Percentiles rank a stretch among this genome's conserved stretches.
These are phyloP conservation scores for Phymastichus coffea DNA, from an alignment of 1,140 invertebrate species.

Conservation along the genomic window DNA sequence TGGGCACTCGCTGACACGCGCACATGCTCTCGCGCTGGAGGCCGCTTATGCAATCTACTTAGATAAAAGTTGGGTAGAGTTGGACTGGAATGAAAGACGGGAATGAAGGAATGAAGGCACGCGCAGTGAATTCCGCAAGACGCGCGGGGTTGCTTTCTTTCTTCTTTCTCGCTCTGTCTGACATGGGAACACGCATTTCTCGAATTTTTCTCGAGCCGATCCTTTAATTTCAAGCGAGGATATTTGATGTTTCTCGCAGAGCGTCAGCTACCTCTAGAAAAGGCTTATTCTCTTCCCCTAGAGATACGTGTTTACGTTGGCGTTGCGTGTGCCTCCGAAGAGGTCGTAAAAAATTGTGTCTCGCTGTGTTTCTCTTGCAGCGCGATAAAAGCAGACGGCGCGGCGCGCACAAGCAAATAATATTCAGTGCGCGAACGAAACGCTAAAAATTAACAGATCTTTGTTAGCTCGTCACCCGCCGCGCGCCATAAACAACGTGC, in stretches of 20 bases:
- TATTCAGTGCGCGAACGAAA: too few species aligned
- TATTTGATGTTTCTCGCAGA: not conserved
- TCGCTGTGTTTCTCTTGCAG: too few species aligned
- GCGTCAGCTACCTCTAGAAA: not conserved
- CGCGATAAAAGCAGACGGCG: too few species aligned
- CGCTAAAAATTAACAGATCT: too few species aligned
- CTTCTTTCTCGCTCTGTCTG: not conserved
- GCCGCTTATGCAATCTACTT: conserved; percentile 16
- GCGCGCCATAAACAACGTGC: too few species aligned
- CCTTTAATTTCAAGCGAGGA: conserved; percentile 3
- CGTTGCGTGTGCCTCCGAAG: too few species aligned
- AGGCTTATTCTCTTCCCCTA: not conserved
- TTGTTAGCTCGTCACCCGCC: too few species aligned
- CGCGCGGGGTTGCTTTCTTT: not conserved
- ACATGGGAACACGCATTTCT: conserved; percentile 10
- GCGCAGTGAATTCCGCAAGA: not conserved
- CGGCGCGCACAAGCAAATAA: too few species aligned
- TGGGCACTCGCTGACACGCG: not conserved
- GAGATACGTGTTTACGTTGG: conserved; percentile 1
- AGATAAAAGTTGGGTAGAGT: too few species aligned
- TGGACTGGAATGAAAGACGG: not conserved
- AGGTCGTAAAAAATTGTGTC: not conserved
- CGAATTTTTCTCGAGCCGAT: conserved; percentile 21
- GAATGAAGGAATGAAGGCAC: conserved; percentile 8
- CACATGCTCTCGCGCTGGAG: not conserved